Conservation (phyloP, 2,797 vertebrate genomes). For the Anisognathus igniventris region DNA sequence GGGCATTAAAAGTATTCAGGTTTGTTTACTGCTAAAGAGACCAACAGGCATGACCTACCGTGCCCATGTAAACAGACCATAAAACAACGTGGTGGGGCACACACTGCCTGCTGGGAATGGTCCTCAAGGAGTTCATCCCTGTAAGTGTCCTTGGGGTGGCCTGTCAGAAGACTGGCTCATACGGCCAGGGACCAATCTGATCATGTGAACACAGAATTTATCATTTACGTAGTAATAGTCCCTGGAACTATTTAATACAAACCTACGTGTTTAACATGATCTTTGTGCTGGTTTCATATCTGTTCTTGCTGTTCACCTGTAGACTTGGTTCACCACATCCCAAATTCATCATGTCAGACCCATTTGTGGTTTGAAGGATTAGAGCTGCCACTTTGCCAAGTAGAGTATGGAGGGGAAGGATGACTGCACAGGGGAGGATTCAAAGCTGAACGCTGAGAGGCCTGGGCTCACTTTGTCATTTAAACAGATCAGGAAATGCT, state of each 20-base stretch:
- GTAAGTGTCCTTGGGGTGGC: background rate
- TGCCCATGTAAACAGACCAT: background rate
- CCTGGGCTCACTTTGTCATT: background rate
- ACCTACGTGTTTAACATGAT: background rate
- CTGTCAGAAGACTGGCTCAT: background rate
- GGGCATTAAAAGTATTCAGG: background rate
- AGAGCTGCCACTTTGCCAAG: background rate
- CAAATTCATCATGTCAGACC: background rate
- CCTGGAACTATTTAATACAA: background rate
- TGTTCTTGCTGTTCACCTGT: background rate
- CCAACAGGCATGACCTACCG: background rate
- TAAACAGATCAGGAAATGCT: background rate
- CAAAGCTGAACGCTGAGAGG: background rate
- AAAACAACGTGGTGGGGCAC: fast-evolving
- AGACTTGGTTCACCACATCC: background rate
- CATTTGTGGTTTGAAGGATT: background rate
- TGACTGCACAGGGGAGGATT: background rate
- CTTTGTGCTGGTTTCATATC: background rate
- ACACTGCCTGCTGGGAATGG: background rate
- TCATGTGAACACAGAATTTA: background rate
- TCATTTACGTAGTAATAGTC: background rate
- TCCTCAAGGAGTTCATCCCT: background rate
- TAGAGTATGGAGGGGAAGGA: background rate
- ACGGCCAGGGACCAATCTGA: background rate
- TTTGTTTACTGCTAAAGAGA: background rate